These are phyloP conservation scores for Caenorhabditis sinica DNA, from an alignment of 2,888 invertebrate genomes.

Conservation along the genomic window DNA sequence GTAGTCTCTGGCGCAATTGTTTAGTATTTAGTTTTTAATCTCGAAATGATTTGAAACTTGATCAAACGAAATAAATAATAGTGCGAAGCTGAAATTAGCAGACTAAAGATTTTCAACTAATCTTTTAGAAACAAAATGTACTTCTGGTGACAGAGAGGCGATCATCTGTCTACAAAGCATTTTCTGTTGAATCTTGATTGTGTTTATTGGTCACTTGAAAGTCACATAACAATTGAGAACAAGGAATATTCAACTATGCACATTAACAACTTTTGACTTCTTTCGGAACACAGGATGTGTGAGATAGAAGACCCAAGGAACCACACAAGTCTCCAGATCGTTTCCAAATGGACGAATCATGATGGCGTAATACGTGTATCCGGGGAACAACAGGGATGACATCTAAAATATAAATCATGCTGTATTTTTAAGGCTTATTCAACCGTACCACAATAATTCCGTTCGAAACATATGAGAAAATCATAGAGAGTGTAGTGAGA, in stretches of 20 bases:
- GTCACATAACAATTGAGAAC: background rate
- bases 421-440: background rate
- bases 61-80: too few species aligned
- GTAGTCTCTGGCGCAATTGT: too few species aligned
- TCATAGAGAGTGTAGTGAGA: constrained; percentile 50
- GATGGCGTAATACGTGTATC: constrained; percentile 46
- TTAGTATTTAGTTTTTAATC: too few species aligned
- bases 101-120: too few species aligned
- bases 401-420: constrained; percentile 22
- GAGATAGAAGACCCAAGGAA: constrained; percentile 56
- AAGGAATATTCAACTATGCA: background rate
- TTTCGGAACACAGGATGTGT: constrained; percentile 53
- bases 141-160: background rate
- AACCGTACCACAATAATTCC: constrained; percentile 35
- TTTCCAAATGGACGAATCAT: constrained; percentile 62
- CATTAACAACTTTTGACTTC: background rate
- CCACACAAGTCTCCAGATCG: constrained; percentile 49
- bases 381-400: background rate
- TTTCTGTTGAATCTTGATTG: too few species aligned
- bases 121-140: too few species aligned
- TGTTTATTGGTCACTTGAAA: background rate
- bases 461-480: constrained; percentile 41
- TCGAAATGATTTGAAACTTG: too few species aligned
- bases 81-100: too few species aligned
- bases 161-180: background rate